Conservation (phyloP, 2,888 invertebrate species). For the Leuctra nigra region DNA sequence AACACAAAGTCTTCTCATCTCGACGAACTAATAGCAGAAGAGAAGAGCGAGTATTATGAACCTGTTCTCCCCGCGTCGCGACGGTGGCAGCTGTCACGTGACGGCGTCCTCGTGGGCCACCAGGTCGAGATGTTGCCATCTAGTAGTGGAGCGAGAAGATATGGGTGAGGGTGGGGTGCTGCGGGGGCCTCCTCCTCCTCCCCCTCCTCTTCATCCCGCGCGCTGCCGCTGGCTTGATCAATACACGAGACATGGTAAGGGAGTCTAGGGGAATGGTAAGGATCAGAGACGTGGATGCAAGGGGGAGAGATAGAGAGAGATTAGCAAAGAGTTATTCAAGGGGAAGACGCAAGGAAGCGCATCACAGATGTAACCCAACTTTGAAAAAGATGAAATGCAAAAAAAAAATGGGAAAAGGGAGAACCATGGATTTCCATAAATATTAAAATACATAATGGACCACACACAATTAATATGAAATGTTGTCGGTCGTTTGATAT, state of each 20-base stretch:
- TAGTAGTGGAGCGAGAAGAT: slow-evolving; percentile 4
- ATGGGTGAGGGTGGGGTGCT: slow-evolving; percentile 9
- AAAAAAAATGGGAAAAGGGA: neutral
- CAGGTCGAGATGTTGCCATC: no score
- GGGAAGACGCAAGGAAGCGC: slow-evolving; percentile 14
- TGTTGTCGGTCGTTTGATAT: no score
- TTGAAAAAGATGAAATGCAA: neutral
- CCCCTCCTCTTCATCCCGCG: slow-evolving; percentile 1
- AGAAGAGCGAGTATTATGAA: no score
- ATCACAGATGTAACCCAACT: neutral
- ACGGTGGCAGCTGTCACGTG: no score
- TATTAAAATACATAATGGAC: neutral
- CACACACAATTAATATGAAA: neutral
- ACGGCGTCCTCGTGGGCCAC: no score
- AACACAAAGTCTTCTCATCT: no score
- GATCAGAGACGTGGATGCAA: slow-evolving; percentile 1
- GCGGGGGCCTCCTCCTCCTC: slow-evolving; percentile 8
- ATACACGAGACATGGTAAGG: slow-evolving; percentile 20
- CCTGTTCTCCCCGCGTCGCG: no score
- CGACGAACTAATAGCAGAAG: no score
- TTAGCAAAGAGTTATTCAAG: slow-evolving; percentile 26
- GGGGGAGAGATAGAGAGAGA: slow-evolving; percentile 15
- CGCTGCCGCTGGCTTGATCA: slow-evolving; percentile 21
- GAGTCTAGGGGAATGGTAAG: neutral
- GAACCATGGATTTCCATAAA: neutral